Base-by-base conservation (phyloP, 1,140 invertebrate species). In the Apocrypta bakeri region DNA sequence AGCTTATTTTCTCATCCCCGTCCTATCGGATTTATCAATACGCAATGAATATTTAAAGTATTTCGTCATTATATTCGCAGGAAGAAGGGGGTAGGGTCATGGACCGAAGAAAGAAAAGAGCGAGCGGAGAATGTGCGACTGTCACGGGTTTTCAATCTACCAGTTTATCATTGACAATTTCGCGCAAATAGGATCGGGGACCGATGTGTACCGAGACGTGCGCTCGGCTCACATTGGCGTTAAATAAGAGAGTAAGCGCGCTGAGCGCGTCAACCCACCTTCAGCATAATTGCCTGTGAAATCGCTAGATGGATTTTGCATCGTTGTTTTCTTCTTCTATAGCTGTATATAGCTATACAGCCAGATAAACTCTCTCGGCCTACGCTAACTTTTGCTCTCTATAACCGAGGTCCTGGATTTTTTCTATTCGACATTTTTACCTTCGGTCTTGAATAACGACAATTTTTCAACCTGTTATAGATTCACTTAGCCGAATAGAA, bases 111-210 rank as follows among this genome's bases (percentile, higher is more conserved):
- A 24, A 75, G 29, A 85, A 37, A 84, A 61, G 72, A n/a, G n/a
- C n/a, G 61, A 56, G 12, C 27, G 40, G 37, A 77, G 11, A 40
- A 66, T 27, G 73, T 84, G 25, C 87, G 86, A 88, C 88, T 89
- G 83, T 88, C 48, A 21, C 78, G 85, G 85, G 85, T 90, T 91
- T 91, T 91, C 90, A 90, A 91, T 92, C 87, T 90, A 81, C 88
- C 86, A 90, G 90, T 90, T 88, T 89, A 90, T 91, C 87, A 90
- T 89, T 90, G 89, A 91, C 90, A 91, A 90, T 91, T 91, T 89
- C 87, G 87, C 82, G 88, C 87, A 91, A 91, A 90, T 89, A 85
- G 87, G 88, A 90, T 90, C 37, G 37, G 81, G 84, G 61, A 9
- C 27, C 17, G 78, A 80, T 80, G 69, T 69, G 40, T 69, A 61